These are phyloP conservation scores for Wiebesia pumilae DNA, from an alignment of 1,140 invertebrate genomes.

Conservation along the genomic window DNA sequence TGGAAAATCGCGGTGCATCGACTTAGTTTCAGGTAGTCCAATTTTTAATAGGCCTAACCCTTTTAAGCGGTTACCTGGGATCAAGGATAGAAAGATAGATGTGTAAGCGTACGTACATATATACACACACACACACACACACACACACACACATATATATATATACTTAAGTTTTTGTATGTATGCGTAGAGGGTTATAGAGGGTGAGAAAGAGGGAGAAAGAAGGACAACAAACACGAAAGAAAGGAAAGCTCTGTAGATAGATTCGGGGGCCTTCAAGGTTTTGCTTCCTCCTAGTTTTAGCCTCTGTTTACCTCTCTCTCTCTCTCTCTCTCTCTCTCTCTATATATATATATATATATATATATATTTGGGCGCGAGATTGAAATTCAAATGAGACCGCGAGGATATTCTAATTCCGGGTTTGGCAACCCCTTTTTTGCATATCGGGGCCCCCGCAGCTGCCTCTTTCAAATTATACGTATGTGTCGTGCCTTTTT, in stretches of 20 bases:
- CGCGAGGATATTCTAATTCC: slow-evolving; percentile 76
- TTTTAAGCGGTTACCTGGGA: slow-evolving; percentile 61
- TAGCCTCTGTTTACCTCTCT: slow-evolving; percentile 7
- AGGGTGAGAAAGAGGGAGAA: slow-evolving; percentile 33
- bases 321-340: slow-evolving; percentile 29
- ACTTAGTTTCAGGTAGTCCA: slow-evolving; percentile 65
- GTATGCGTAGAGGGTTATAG: not conserved
- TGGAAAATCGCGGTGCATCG: slow-evolving; percentile 44
- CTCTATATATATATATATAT: not conserved
- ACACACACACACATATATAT: not conserved
- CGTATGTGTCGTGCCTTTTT: slow-evolving; percentile 54
- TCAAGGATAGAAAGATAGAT: not conserved
- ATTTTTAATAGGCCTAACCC: slow-evolving; percentile 69
- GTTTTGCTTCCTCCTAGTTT: slow-evolving; percentile 12
- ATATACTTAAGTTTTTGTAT: not conserved
- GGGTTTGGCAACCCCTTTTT: slow-evolving; percentile 71
- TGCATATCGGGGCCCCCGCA: slow-evolving; percentile 71
- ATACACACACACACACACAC: no score
- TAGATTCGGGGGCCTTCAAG: slow-evolving; percentile 27
- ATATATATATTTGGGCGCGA: slow-evolving; percentile 53
- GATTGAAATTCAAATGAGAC: slow-evolving; percentile 76
- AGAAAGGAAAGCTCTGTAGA: slow-evolving; percentile 41
- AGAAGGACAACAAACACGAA: slow-evolving; percentile 20
- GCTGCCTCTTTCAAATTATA: slow-evolving; percentile 59
- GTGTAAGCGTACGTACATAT: not conserved